phyloP scores from a whole-genome alignment of 2,888 invertebrate species.

The Mongoloraphidia duomilia region DNA sequence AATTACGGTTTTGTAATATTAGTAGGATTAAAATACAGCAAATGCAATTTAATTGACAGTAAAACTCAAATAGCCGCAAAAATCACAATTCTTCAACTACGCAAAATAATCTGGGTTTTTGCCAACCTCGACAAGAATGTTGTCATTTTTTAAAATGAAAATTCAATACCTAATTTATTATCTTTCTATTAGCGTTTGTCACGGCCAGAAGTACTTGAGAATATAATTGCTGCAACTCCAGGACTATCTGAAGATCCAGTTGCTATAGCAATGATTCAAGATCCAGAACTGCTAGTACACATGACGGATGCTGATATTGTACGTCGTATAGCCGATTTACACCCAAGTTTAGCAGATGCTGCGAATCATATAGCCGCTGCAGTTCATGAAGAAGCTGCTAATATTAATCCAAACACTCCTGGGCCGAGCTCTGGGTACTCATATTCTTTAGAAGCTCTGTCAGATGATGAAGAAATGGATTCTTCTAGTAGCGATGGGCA shows the following conservation, averaged over 20 bases:
- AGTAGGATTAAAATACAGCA: no score
- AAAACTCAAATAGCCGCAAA: neutral
- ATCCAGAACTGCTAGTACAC: slow-evolving; percentile 59
- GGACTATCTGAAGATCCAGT: slow-evolving; percentile 55
- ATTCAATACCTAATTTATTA: neutral
- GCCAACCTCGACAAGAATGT: neutral
- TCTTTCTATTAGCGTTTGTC: slow-evolving; percentile 24
- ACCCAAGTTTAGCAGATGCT: slow-evolving; percentile 56
- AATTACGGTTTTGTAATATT: no score
- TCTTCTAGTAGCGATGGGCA: slow-evolving; percentile 24
- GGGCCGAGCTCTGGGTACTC: slow-evolving; percentile 35
- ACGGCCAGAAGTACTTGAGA: slow-evolving; percentile 40
- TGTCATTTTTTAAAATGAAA: neutral
- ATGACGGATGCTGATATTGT: slow-evolving; percentile 53
- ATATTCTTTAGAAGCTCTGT: slow-evolving; percentile 36
- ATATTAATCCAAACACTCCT: slow-evolving; percentile 36
- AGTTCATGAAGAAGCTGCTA: slow-evolving; percentile 35
- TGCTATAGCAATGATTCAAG: slow-evolving; percentile 59
- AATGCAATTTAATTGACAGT: neutral
- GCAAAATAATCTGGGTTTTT: no score
- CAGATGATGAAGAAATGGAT: slow-evolving; percentile 41
- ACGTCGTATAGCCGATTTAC: slow-evolving; percentile 47
- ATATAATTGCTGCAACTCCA: slow-evolving; percentile 55
- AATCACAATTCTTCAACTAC: neutral
- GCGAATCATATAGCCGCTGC: slow-evolving; percentile 48